A percentile compares a stretch with the other conserved stretches of the same genome.
phyloP scores from a whole-genome alignment of 2,113 vertebrate genomes.

The Eubucco bourcierii region DNA sequence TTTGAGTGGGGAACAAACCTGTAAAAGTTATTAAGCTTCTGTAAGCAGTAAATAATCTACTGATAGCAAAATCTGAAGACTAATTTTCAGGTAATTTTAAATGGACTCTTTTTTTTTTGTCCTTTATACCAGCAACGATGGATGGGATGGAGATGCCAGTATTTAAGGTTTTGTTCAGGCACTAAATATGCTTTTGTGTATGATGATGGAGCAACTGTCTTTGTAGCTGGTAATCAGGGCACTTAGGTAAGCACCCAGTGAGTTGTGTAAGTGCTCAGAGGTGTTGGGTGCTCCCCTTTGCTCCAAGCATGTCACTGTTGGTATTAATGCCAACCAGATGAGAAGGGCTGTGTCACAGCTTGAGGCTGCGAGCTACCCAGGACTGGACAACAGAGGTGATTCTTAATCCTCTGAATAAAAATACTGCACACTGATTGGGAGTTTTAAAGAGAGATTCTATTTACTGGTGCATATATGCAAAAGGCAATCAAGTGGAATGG shows the following conservation, averaged over 20 bases:
- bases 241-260: neutral
- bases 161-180: neutral
- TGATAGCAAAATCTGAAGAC: neutral
- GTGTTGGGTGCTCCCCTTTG: neutral
- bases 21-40: neutral
- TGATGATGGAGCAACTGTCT: neutral
- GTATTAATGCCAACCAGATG: too few species aligned
- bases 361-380: too few species aligned
- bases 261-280: neutral
- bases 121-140: neutral
- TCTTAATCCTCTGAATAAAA: too few species aligned
- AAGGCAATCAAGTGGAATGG: too few species aligned
- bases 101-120: neutral
- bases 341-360: neutral
- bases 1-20: neutral
- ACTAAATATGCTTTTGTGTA: neutral
- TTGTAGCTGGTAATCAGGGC: neutral
- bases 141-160: neutral
- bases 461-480: too few species aligned
- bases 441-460: too few species aligned
- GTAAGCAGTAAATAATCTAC: neutral
- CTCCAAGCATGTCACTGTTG: neutral
- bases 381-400: too few species aligned
- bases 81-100: neutral
- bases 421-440: too few species aligned